A percentile compares a stretch with the other conserved stretches of the same genome.
phyloP scores from a whole-genome alignment of 2,113 vertebrate genomes.

The Oceanites oceanicus region DNA sequence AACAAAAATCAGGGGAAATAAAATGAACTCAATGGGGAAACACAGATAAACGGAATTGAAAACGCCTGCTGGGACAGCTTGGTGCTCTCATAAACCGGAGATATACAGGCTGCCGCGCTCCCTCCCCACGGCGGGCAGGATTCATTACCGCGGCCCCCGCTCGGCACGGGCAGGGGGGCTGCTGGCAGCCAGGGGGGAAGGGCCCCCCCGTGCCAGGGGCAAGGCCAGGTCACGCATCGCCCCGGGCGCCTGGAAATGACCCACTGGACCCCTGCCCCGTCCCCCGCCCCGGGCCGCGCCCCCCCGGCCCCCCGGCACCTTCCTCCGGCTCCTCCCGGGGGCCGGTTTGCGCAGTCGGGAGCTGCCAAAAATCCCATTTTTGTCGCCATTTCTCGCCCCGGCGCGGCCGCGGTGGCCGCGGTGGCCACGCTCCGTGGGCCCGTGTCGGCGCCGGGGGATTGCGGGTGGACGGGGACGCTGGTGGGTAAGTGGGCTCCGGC shows the following conservation, averaged over 20 bases:
- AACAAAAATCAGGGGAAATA: constrained; percentile 60
- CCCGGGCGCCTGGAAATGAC: rapidly evolving
- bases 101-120: background rate
- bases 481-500: too few species aligned
- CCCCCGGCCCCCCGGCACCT: too few species aligned
- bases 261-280: rapidly evolving
- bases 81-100: constrained; percentile 46
- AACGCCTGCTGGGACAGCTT: constrained; percentile 41
- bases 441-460: too few species aligned
- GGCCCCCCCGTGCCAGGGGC: background rate
- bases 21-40: constrained; percentile 54
- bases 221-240: background rate
- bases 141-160: background rate
- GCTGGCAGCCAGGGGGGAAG: rapidly evolving
- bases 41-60: constrained; percentile 33
- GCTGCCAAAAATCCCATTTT: too few species aligned
- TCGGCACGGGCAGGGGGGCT: background rate
- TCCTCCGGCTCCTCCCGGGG: too few species aligned
- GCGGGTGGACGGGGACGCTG: too few species aligned
- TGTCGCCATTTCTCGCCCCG: too few species aligned
- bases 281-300: too few species aligned
- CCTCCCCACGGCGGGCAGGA: background rate
- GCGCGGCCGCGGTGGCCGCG: too few species aligned
- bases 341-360: too few species aligned
- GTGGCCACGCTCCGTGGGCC: too few species aligned